Evolutionary conservation across 2,888 invertebrate genomes (phyloP), one percentile per base, ranked within the genome.

Genomic region (Amiota mariae): DNA sequence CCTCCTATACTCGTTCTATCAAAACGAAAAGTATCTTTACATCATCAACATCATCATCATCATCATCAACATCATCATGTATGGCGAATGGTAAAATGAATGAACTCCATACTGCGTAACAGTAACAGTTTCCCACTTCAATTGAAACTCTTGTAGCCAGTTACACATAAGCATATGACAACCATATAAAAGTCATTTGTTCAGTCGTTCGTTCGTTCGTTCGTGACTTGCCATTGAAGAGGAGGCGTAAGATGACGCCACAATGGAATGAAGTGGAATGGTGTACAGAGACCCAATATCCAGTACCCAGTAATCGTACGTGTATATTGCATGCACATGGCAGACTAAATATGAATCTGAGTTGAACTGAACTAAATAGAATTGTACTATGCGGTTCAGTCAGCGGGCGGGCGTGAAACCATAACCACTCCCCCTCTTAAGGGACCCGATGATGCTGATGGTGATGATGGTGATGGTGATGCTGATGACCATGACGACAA

Each of bases 81-180:
- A 36, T 36, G 36, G 36, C 36, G 36, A 36, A 36, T 36, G 36
- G 36, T 36, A 36, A 6, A 36, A 36, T 36, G 36, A 36, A 36
- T 36, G 36, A 36, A 36, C 36, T 36, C 11, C 11, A 24, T 10
- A 48, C 9, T 59, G 10, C 18, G 18, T 20, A 54, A 20, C 15
- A 12, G 63, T 63, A 63, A 63, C 63, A 63, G 46, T 36, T 73
- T 47, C 71, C 66, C 64, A 57, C 8, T 57, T 56, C 66, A 57
- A 73, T 81, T 49, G 61, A 49, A 48, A 11, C 71, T 49, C 61
- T 78, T 79, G 51, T 80, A 80, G 81, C 84, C 87, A 85, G 87
- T 83, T 85, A 83, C 82, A 83, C 86, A 83, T 85, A 81, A 86
- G 76, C 83, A 81, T 80, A 81, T 82, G 81, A 82, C 80, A 80